Evolutionary conservation across 2,113 vertebrate genomes (phyloP).

Genomic region (Tretioscincus oriximinensis): DNA sequence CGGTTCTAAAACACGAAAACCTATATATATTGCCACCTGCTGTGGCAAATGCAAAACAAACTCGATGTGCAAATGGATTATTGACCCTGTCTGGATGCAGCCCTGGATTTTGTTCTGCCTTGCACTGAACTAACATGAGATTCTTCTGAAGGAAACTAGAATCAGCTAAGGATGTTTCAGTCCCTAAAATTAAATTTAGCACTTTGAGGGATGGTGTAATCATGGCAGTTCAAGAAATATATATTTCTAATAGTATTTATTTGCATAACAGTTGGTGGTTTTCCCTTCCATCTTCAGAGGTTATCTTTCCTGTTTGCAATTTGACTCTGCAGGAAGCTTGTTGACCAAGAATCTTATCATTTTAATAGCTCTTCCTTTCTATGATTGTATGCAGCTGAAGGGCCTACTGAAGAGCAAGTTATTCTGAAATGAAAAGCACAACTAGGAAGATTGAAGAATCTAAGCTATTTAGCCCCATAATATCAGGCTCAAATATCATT

Average conservation of each 20-base stretch:
- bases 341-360: constrained; percentile 53
- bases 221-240: constrained; percentile 43
- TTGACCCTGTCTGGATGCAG: too few species aligned
- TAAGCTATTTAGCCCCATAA: background rate
- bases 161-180: too few species aligned
- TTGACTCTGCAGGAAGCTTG: constrained; percentile 29
- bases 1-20: too few species aligned
- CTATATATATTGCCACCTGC: too few species aligned
- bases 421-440: constrained; percentile 14
- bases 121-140: too few species aligned
- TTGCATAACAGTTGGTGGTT: constrained; percentile 40
- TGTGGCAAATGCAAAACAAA: too few species aligned
- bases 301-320: constrained; percentile 48
- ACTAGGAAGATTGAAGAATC: constrained; percentile 10
- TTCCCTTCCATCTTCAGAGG: constrained; percentile 31
- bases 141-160: too few species aligned
- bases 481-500: background rate
- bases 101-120: too few species aligned
- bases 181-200: too few species aligned
- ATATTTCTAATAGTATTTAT: constrained; percentile 47
- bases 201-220: too few species aligned
- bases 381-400: constrained; percentile 33
- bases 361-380: constrained; percentile 48
- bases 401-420: background rate
- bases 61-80: too few species aligned